Evolutionary conservation across 2,888 invertebrate species (phyloP), one percentile per base, ranked within the genome.

Genomic region (Limnephilus auricula): DNA sequence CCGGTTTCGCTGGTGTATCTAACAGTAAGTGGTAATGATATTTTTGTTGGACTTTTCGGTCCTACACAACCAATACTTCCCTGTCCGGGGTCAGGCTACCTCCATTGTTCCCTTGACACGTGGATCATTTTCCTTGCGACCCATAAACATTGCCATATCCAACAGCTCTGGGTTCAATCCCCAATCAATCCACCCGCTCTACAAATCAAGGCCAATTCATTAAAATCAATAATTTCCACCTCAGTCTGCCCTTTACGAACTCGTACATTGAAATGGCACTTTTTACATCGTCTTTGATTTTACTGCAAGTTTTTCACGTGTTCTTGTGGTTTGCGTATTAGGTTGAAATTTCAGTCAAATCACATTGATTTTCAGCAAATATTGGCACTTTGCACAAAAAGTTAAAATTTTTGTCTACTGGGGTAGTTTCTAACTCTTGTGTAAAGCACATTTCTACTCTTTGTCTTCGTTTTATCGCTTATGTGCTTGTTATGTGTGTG

Each of bases 71-170:
- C 25, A n/a, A 45, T 45, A 85, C 40, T 85, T 85, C 85, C 85
- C 45, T 40, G 37, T 30, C 30, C 85, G 85, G 65, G 92, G 90
- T 92, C 90, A 90, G 40, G 89, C 86, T 45, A 34, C 31, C 18
- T 45, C 90, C 86, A 92, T 92, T 92, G 92, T 92, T 92, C 65
- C 79, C 89, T 84, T 34, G 92, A 84, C 89, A 89, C 92, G 90
- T 90, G 89, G 92, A 90, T 90, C 90, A 82, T 83, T 89, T 91
- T 83, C 89, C 91, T 82, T 84, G 45, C 90, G 92, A 89, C 92
- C 92, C 88, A 92, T 89, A 90, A 91, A 85, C 45, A 45, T 30
- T 40, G 30, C 45, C 34, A 45, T 85, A 85, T 85, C 37, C 30
- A 15, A 45, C 45, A 85, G 37, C 34, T 85, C 45, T 25, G 34